Evolutionary conservation across 2,797 vertebrate genomes (phyloP), one percentile per base, ranked within the genome.

Genomic region (Syngnathus rostellatus): DNA sequence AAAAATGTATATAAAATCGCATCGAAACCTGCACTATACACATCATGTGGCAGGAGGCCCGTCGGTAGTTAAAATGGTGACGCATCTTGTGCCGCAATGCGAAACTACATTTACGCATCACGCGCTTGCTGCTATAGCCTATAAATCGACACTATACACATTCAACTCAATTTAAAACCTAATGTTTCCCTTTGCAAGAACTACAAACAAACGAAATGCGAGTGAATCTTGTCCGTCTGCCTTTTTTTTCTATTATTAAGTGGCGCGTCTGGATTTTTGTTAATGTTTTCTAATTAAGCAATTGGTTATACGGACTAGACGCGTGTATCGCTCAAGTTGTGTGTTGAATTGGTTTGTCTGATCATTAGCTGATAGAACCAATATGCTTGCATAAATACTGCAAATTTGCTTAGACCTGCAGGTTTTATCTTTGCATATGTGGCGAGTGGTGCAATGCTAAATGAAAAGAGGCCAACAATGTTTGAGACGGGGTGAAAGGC

Each of bases 11-110:
- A 37, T 57, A 31, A 37, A 37, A 57, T 8, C 12, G 25, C 25
- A 6, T 37, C 16, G 25, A 57, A 55, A 31, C 31, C 23, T 11
- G 23, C 14, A 10, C 5, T 37, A 16, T 37, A 16, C 31, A 21
- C 19, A n/a, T 51, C 50, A 17, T 37, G 31, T 17, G 55, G 31
- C 25, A 1, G 11, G 6, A 50, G 54, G 23, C 25, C 25, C 8
- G 55, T 37, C 25, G 55, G 25, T 17, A 6, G 55, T 57, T 57
- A 77, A 82, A 69, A 64, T 3, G 6, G 65, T 68, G 77, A 76
- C 72, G 74, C 43, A 48, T 31, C 31, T 4, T 4, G 68, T 89
- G 83, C 84, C 86, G 88, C 88, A 90, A 62, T 89, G 89, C 85
- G 86, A 89, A 88, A 86, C 40, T 73, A 57, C 54, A 14, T 25